Conservation (phyloP, 2,888 invertebrate species). For the Itoplectis maculator region DNA sequence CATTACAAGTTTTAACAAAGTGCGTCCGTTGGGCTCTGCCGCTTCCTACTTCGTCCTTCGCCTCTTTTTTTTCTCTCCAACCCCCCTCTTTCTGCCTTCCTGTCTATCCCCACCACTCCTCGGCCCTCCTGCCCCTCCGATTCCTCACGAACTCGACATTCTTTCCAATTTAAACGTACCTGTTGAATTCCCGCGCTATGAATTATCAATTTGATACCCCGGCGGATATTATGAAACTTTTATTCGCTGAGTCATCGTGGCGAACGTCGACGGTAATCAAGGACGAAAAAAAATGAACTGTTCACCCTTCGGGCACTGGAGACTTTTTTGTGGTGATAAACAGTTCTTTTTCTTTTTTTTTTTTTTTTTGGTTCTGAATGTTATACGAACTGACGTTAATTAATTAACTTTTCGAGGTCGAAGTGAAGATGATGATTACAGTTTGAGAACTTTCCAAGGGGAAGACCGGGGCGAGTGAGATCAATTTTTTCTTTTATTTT, state of each 20-base stretch:
- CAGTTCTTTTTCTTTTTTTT: neutral
- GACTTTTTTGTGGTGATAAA: neutral
- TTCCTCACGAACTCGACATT: neutral
- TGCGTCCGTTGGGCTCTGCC: neutral
- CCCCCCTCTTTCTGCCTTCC: neutral
- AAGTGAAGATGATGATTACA: no score
- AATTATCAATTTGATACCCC: neutral
- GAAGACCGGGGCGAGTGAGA: no score
- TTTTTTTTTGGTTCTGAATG: neutral
- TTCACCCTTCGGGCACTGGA: neutral
- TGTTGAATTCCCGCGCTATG: constrained; percentile 7
- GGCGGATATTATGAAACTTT: neutral
- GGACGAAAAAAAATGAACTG: neutral
- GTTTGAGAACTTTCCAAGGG: no score
- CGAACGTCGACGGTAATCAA: neutral
- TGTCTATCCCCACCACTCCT: no score
- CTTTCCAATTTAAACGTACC: constrained; percentile 23
- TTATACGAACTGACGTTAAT: no score
- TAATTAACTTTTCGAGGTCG: no score
- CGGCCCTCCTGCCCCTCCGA: neutral
- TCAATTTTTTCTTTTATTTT: no score
- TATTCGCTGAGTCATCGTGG: neutral
- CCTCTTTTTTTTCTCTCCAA: neutral
- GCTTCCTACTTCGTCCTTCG: neutral
- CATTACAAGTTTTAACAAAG: constrained; percentile 47